phyloP scores from a whole-genome alignment of 2,797 vertebrate genomes.

The Sebastes nivosus region DNA sequence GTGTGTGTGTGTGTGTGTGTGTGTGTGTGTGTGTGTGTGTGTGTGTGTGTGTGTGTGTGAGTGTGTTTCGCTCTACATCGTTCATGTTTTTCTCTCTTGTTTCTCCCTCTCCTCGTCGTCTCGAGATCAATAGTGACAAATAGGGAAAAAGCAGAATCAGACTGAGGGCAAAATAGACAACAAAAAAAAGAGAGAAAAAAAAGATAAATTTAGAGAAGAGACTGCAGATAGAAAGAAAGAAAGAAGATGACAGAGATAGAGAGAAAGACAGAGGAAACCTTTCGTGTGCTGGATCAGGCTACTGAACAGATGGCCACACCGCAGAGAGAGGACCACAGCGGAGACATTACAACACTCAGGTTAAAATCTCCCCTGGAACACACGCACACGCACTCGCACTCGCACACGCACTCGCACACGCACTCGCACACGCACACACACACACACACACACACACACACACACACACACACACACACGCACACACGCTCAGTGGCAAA shows the following conservation, averaged over 20 bases:
- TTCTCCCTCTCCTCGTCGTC: not conserved
- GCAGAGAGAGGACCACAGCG: conserved; percentile 70
- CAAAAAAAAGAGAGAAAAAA: not conserved
- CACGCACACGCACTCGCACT: conserved; percentile 23
- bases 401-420: conserved; percentile 18
- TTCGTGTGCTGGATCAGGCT: conserved; percentile 53
- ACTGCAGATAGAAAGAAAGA: conserved; percentile 6
- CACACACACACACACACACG: conserved; percentile 11
- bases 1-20: conserved; percentile 23
- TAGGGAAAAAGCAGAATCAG: not conserved
- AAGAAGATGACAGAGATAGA: conserved; percentile 30
- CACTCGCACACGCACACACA: conserved; percentile 31
- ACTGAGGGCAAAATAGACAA: not conserved
- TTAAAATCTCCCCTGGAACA: conserved; percentile 76
- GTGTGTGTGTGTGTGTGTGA: conserved; percentile 14
- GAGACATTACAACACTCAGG: conserved; percentile 80
- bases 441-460: conserved; percentile 31
- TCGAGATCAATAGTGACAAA: conserved; percentile 35
- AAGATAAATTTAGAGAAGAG: not conserved
- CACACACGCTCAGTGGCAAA: conserved; percentile 34
- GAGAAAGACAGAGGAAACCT: conserved; percentile 22
- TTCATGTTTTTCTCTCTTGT: not conserved
- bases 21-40: conserved; percentile 19
- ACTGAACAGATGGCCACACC: conserved; percentile 77
- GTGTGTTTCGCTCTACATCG: conserved; percentile 36